Evolutionary conservation across 2,888 invertebrate species (phyloP).

Genomic region (Drosophila differens): DNA sequence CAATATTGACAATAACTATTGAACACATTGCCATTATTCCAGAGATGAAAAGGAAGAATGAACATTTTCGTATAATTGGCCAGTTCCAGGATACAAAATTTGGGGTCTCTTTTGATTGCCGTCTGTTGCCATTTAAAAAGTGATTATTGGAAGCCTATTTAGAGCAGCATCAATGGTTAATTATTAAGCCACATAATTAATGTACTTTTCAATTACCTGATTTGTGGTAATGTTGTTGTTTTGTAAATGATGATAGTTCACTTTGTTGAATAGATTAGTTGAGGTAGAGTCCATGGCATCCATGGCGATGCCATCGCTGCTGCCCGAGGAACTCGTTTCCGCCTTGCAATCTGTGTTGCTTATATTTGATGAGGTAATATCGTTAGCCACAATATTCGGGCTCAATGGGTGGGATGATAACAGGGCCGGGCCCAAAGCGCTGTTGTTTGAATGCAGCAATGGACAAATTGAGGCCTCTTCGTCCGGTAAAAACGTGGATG

Average conservation of each 20-base stretch:
- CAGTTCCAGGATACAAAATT: slow-evolving; percentile 93
- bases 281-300: slow-evolving; percentile 79
- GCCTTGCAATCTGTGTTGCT: slow-evolving; percentile 69
- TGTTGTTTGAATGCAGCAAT: slow-evolving; percentile 87
- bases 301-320: slow-evolving; percentile 84
- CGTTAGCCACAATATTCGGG: slow-evolving; percentile 86
- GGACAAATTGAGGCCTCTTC: slow-evolving; percentile 90
- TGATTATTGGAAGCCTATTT: slow-evolving; percentile 87
- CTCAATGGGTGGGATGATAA: slow-evolving; percentile 88
- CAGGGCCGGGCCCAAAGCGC: slow-evolving; percentile 87
- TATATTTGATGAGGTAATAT: slow-evolving; percentile 83
- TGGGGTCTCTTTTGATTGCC: slow-evolving; percentile 86
- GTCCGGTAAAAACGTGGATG: slow-evolving; percentile 85
- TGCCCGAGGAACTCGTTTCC: slow-evolving; percentile 83
- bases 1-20: slow-evolving; percentile 90
- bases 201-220: slow-evolving; percentile 66
- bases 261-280: slow-evolving; percentile 78
- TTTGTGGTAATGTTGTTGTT: slow-evolving; percentile 69
- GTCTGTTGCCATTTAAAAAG: slow-evolving; percentile 86
- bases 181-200: neutral
- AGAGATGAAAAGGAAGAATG: slow-evolving; percentile 91
- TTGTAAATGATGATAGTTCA: slow-evolving; percentile 83
- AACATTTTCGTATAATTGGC: slow-evolving; percentile 90
- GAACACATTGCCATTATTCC: slow-evolving; percentile 90
- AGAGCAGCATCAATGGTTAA: neutral